Evolutionary conservation across 2,888 invertebrate species (phyloP).

Genomic region (Brachyopa scutellaris): DNA sequence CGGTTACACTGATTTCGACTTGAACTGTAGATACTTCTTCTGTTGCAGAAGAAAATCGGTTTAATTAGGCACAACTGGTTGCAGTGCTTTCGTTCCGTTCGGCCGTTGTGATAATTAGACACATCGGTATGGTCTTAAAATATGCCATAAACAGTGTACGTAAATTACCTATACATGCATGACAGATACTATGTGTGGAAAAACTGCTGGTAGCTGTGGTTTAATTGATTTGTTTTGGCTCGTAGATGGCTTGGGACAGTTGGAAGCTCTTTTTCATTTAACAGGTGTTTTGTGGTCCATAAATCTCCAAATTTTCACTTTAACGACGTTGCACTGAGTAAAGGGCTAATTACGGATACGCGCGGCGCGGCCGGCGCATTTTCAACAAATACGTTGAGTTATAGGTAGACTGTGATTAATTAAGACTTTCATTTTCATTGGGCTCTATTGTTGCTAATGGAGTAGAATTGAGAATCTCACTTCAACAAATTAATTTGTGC

Average conservation of each 20-base stretch:
- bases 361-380: too few relatives aligned
- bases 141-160: not conserved
- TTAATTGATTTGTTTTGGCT: constrained; percentile 54
- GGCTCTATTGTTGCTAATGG: too few relatives aligned
- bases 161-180: constrained; percentile 16
- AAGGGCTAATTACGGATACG: constrained; percentile 39
- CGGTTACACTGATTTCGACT: not conserved
- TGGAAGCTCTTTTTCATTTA: not conserved
- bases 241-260: constrained; percentile 8
- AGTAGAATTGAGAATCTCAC: too few relatives aligned
- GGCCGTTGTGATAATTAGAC: constrained; percentile 52
- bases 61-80: constrained; percentile 56
- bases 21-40: not conserved
- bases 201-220: not conserved
- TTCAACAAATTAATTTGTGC: too few relatives aligned
- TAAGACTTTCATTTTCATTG: constrained; percentile 21
- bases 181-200: constrained; percentile 39
- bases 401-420: constrained; percentile 3
- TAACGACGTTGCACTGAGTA: not conserved
- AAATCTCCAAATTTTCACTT: constrained; percentile 12
- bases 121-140: constrained; percentile 25
- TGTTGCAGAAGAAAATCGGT: constrained; percentile 29
- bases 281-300: constrained; percentile 1
- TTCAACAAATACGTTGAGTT: constrained; percentile 4
- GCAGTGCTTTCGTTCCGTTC: constrained; percentile 47